phyloP scores from a whole-genome alignment of 2,113 vertebrate species.

The Pelecanus crispus region DNA sequence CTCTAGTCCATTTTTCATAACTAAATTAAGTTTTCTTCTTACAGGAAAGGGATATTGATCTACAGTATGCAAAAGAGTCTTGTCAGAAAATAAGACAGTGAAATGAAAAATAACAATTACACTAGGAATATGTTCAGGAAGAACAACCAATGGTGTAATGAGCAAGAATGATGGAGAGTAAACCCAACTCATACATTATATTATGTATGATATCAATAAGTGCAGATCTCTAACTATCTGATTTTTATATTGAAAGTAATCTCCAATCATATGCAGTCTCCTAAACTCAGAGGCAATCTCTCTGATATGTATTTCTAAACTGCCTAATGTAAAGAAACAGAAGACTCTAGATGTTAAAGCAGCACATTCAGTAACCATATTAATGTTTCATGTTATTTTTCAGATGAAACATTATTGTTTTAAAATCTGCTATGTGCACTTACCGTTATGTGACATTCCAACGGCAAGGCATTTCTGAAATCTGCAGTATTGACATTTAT shows the following conservation, averaged over 20 bases:
- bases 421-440: not conserved
- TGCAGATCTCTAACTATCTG: not conserved
- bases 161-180: not conserved
- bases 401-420: not conserved
- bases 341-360: not conserved
- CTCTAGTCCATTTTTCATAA: not conserved
- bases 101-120: not conserved
- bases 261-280: not conserved
- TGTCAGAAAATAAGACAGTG: not conserved
- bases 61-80: not conserved
- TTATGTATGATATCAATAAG: not conserved
- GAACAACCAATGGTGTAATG: not conserved
- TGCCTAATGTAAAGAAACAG: not conserved
- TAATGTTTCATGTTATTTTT: not conserved
- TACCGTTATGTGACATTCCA: slow-evolving; percentile 99
- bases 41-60: not conserved
- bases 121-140: not conserved
- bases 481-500: slow-evolving; percentile 99
- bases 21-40: not conserved
- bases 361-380: not conserved
- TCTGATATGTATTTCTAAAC: rapidly evolving
- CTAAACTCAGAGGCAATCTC: not conserved
- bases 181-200: not conserved
- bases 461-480: slow-evolving; percentile 98
- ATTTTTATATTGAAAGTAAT: not conserved